These are phyloP conservation scores for Candidula unifasciata DNA, from an alignment of 2,888 invertebrate genomes.

Conservation along the genomic window DNA sequence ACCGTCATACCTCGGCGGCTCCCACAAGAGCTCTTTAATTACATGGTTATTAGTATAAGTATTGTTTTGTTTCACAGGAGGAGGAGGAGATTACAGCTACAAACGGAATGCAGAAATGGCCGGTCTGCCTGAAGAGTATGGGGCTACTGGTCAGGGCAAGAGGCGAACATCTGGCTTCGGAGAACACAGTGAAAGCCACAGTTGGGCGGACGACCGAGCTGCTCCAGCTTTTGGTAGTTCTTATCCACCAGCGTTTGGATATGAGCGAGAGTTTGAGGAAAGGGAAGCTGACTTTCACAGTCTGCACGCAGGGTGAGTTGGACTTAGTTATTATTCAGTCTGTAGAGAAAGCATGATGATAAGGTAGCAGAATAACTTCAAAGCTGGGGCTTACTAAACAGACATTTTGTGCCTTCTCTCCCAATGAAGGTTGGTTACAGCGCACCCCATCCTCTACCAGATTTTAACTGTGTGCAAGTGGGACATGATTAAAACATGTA, in stretches of 20 bases:
- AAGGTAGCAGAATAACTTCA: too few species aligned
- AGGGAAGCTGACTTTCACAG: neutral
- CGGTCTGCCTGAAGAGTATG: neutral
- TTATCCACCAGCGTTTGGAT: neutral
- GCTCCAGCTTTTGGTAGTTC: neutral
- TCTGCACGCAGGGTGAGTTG: neutral
- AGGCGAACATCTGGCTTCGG: neutral
- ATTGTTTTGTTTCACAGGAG: neutral
- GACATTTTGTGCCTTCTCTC: too few species aligned
- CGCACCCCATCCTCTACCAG: too few species aligned
- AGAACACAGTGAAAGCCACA: neutral
- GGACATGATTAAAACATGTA: too few species aligned
- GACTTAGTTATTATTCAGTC: neutral
- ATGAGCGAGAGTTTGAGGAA: neutral
- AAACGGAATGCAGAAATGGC: slow-evolving; percentile 26
- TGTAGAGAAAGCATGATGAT: neutral
- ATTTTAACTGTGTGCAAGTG: too few species aligned
- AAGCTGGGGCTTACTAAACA: too few species aligned
- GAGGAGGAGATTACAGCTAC: neutral
- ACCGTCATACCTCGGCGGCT: too few species aligned
- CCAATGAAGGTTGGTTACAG: too few species aligned
- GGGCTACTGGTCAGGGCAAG: neutral
- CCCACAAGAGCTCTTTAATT: too few species aligned
- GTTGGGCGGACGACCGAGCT: slow-evolving; percentile 16
- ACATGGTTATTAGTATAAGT: too few species aligned